Percentiles rank a stretch among this genome's conserved stretches.
These are phyloP conservation scores for Rhopalosiphum maidis DNA, from an alignment of 1,140 invertebrate species.

Conservation along the genomic window DNA sequence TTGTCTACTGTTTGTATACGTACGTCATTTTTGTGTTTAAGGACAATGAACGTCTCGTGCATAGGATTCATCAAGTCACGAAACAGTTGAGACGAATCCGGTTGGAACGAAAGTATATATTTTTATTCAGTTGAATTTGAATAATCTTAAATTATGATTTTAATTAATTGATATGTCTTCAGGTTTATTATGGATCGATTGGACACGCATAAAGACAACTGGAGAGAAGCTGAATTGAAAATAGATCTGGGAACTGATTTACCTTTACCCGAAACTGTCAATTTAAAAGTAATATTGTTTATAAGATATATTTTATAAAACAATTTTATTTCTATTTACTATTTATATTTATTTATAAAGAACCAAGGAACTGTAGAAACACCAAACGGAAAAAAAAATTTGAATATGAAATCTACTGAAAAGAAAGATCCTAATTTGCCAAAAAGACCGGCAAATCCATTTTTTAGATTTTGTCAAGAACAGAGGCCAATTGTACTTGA, in stretches of 20 bases:
- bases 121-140: not conserved
- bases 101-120: constrained; percentile 61
- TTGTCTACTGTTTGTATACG: not conserved
- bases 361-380: constrained; percentile 23
- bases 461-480: constrained; percentile 82
- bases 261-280: constrained; percentile 35
- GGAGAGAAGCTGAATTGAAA: constrained; percentile 59
- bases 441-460: constrained; percentile 79
- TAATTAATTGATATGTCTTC: not conserved
- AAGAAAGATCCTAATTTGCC: constrained; percentile 78
- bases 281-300: constrained; percentile 36
- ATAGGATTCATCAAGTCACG: constrained; percentile 64
- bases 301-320: not conserved
- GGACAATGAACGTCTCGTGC: constrained; percentile 71
- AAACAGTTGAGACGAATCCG: constrained; percentile 59
- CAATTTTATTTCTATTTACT: not conserved
- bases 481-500: constrained; percentile 74
- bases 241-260: constrained; percentile 55
- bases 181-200: constrained; percentile 62
- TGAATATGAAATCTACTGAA: constrained; percentile 64
- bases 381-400: constrained; percentile 59
- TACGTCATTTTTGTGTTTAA: constrained; percentile 47
- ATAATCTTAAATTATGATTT: not conserved
- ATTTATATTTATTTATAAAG: not conserved
- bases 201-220: constrained; percentile 61